Evolutionary conservation across 2,888 invertebrate species (phyloP).

Genomic region (Mallateleia sp.): DNA sequence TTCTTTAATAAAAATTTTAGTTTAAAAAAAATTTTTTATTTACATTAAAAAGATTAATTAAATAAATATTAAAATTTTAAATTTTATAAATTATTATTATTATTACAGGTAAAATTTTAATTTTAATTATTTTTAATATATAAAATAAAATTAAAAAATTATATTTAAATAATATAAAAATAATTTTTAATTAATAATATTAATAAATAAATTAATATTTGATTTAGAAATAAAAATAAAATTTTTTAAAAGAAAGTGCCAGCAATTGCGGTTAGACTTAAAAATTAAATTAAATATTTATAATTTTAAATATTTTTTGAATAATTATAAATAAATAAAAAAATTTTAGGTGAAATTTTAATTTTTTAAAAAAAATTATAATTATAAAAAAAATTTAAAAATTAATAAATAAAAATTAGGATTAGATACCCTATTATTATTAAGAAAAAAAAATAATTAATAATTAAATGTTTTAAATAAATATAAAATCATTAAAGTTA

Average conservation of each 20-base stretch:
- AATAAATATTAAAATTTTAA: slow-evolving; percentile 54
- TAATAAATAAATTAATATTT: slow-evolving; percentile 92
- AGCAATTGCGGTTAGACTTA: slow-evolving; percentile 89
- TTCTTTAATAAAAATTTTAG: slow-evolving; percentile 11
- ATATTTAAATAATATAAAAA: slow-evolving; percentile 32
- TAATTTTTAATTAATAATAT: slow-evolving; percentile 71
- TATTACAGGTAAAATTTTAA: slow-evolving; percentile 55
- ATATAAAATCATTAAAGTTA: slow-evolving; percentile 89
- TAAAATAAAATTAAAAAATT: too few species aligned
- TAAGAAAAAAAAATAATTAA: too few species aligned
- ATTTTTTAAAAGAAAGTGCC: slow-evolving; percentile 91
- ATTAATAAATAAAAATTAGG: slow-evolving; percentile 87
- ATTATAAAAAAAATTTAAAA: slow-evolving; percentile 89
- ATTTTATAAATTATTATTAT: slow-evolving; percentile 38
- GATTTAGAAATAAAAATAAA: slow-evolving; percentile 91
- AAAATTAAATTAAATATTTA: slow-evolving; percentile 91
- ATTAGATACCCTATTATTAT: slow-evolving; percentile 90
- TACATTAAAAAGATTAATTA: slow-evolving; percentile 88
- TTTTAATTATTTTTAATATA: slow-evolving; percentile 85
- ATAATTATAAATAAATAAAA: too few species aligned
- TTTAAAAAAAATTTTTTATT: slow-evolving; percentile 47
- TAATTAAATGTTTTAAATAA: too few species aligned
- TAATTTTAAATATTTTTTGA: slow-evolving; percentile 92
- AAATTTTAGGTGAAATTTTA: slow-evolving; percentile 89
- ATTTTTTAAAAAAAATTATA: slow-evolving; percentile 90